Evolutionary conservation across 2,888 invertebrate species (phyloP).

Genomic region (Drosophila neutralis): DNA sequence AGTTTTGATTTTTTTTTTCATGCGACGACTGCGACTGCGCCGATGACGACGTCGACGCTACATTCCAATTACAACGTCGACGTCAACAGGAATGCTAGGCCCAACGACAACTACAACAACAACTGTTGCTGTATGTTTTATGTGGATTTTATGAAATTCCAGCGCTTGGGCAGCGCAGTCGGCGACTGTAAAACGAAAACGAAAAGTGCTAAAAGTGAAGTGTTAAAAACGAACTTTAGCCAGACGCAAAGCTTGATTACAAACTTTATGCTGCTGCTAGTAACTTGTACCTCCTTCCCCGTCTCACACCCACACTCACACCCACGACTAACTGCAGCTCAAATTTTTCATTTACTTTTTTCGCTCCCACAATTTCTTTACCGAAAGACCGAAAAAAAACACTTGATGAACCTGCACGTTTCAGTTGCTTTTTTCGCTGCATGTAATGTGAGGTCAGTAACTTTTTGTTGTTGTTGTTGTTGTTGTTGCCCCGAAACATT

Average conservation of each 20-base stretch:
- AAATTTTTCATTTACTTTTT: conserved; percentile 24
- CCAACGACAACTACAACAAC: conserved; percentile 17
- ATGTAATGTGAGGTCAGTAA: conserved; percentile 80
- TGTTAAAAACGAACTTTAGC: conserved; percentile 55
- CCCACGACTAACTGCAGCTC: conserved; percentile 2
- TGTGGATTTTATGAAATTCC: conserved; percentile 62
- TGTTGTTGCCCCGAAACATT: conserved; percentile 68
- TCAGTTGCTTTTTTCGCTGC: conserved; percentile 37
- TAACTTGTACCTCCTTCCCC: not conserved
- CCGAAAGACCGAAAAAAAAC: conserved; percentile 31
- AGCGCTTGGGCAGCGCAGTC: conserved; percentile 35
- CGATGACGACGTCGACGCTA: conserved; percentile 52
- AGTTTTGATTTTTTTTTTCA: conserved; percentile 44
- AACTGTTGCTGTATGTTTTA: conserved; percentile 8
- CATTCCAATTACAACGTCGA: conserved; percentile 63
- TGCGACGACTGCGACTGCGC: conserved; percentile 54
- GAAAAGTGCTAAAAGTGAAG: conserved; percentile 81
- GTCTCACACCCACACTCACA: not conserved
- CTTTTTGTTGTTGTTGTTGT: conserved; percentile 41
- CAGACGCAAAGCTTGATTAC: conserved; percentile 21
- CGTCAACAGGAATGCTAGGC: conserved; percentile 70
- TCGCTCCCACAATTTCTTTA: conserved; percentile 12
- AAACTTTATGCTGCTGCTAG: conserved; percentile 10
- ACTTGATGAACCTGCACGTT: conserved; percentile 70
- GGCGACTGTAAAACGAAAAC: conserved; percentile 64